Conservation (phyloP, 2,888 invertebrate species). For the Tachystola acroxantha region DNA sequence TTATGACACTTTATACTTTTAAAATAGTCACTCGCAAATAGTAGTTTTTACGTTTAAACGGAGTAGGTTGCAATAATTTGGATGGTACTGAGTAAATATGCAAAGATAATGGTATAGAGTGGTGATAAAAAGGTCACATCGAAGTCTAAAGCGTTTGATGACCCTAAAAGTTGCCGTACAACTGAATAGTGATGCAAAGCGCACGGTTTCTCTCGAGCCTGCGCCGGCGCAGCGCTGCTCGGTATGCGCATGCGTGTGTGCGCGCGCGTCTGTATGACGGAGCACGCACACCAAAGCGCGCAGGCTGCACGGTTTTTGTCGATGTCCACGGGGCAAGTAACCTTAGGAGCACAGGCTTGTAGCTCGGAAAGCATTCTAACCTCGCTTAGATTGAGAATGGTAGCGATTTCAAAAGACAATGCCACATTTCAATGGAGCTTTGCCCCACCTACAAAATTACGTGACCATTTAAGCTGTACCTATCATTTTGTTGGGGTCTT, state of each 20-base stretch:
- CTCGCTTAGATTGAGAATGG: no score
- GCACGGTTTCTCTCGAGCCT: conserved; percentile 47
- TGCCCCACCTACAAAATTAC: no score
- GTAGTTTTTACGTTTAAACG: no score
- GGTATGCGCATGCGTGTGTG: conserved; percentile 58
- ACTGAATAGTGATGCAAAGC: conserved; percentile 62
- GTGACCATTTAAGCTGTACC: no score
- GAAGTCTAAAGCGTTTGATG: conserved; percentile 73
- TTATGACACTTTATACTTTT: neutral
- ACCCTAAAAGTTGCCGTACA: conserved; percentile 65
- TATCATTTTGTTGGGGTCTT: no score
- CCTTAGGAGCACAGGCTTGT: conserved; percentile 42
- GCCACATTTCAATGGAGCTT: no score
- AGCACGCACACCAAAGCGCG: conserved; percentile 33
- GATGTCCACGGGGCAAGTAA: conserved; percentile 77
- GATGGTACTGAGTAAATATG: no score
- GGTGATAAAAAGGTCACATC: conserved; percentile 37
- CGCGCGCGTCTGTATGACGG: conserved; percentile 23
- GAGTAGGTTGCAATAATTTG: no score
- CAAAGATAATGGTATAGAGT: no score
- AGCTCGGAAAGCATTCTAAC: conserved; percentile 40
- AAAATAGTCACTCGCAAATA: neutral
- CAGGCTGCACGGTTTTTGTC: conserved; percentile 75
- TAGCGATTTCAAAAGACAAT: no score
- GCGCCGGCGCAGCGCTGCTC: conserved; percentile 61